These are phyloP conservation scores for Telenomus remus DNA, from an alignment of 1,140 invertebrate genomes.

Conservation along the genomic window DNA sequence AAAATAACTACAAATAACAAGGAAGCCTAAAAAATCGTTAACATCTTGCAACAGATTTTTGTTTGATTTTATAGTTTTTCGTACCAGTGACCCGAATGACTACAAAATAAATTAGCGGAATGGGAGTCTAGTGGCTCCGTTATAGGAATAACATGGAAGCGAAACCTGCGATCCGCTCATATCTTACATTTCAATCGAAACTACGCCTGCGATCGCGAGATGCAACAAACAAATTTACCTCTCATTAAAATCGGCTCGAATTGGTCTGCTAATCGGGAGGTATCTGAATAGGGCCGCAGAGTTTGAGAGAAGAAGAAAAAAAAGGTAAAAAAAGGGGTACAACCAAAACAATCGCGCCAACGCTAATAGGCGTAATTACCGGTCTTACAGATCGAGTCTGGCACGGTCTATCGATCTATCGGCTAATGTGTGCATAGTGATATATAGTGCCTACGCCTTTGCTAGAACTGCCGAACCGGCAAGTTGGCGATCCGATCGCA, in stretches of 20 bases:
- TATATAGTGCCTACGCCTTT: slow-evolving; percentile 51
- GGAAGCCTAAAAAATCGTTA: too few relatives aligned
- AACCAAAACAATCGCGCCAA: slow-evolving; percentile 40
- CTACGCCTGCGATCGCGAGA: too few relatives aligned
- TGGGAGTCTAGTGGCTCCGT: too few relatives aligned
- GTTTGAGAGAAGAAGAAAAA: slow-evolving; percentile 8
- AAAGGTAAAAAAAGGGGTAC: slow-evolving; percentile 24
- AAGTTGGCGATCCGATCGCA: slow-evolving; percentile 36
- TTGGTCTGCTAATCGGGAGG: too few relatives aligned
- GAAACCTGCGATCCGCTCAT: too few relatives aligned
- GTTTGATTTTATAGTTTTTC: too few relatives aligned
- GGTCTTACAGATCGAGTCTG: slow-evolving; percentile 45
- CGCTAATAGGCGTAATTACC: slow-evolving; percentile 60
- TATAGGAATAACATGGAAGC: too few relatives aligned
- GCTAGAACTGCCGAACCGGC: slow-evolving; percentile 34
- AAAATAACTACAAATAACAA: too few relatives aligned
- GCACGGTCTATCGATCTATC: slow-evolving; percentile 52
- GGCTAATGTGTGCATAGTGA: slow-evolving; percentile 39
- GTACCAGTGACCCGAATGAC: too few relatives aligned
- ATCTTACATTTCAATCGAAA: too few relatives aligned
- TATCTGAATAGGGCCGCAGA: slow-evolving; percentile 30
- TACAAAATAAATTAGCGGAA: too few relatives aligned
- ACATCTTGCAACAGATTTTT: too few relatives aligned
- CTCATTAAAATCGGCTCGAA: slow-evolving; percentile 61
- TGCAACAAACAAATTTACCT: slow-evolving; percentile 58